These are phyloP conservation scores for Bettongia penicillata DNA, from an alignment of 2,113 vertebrate species.

Conservation along the genomic window DNA sequence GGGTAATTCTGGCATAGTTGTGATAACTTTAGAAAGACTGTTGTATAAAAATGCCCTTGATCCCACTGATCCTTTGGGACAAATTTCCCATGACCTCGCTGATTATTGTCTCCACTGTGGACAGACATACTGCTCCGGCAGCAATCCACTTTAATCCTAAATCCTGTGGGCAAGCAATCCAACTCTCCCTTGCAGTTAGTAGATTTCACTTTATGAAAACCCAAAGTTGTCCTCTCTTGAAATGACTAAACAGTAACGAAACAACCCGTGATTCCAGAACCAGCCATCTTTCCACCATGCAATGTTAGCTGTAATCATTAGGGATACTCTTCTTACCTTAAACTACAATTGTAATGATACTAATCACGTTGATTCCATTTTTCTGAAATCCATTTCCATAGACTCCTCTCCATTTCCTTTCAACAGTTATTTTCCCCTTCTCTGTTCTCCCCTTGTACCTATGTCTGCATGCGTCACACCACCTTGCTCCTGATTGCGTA, in stretches of 20 bases:
- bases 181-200: conserved; percentile 57
- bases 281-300: background rate
- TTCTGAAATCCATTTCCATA: background rate
- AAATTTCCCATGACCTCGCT: conserved; percentile 46
- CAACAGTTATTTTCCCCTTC: background rate
- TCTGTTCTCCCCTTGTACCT: background rate
- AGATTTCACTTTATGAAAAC: conserved; percentile 60
- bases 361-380: too few relatives aligned
- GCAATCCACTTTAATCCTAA: conserved; percentile 7
- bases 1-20: background rate
- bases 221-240: background rate
- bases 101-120: conserved; percentile 22
- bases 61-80: background rate
- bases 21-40: background rate
- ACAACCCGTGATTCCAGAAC: background rate
- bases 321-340: background rate
- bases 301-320: background rate
- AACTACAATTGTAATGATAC: background rate
- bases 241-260: background rate
- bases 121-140: background rate
- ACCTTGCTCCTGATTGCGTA: background rate
- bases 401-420: background rate
- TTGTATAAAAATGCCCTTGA: conserved; percentile 6
- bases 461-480: background rate
- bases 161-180: conserved; percentile 72